Base-by-base conservation (phyloP, 2,113 vertebrate species). In the Leptodactylus fuscus region DNA sequence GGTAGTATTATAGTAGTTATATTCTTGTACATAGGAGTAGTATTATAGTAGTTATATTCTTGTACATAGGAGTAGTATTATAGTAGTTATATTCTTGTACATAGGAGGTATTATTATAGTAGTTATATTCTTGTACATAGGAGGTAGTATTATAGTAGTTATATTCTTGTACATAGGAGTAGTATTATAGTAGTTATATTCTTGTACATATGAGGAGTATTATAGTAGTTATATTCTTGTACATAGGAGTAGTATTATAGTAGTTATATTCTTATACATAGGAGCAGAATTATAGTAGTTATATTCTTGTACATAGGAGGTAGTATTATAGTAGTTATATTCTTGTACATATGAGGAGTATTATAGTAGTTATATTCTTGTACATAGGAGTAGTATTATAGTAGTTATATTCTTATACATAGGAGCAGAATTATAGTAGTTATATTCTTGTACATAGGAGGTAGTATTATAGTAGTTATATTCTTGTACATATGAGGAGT, bases 331-430 rank as follows among this genome's bases (percentile, higher is more conserved):
- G 41, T 27, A 60, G 55, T 60, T 24, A 60, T 60, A 27, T 60
- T 60, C 55, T 12, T 60, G 55, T 60, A 60, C 22, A 60, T 60
- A 24, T n/a, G 55, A 12, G 55, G n/a, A 60, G 55, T 60, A 60
- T 60, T 60, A 60, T 60, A 60, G 55, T 60, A 60, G 55, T 60
- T 60, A 60, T 60, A 60, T 60, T 27, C 55, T 60, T 60, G 55
- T 60, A 60, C 9, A 60, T 27, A 60, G 55, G 55, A 12, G 55
- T n/a, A 60, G 55, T 60, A 60, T 60, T 60, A 60, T 60, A 27
- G 55, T 60, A 60, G 55, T 60, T 58, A 58, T 58, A 58, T 60
- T 60, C 55, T 60, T 60, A n/a, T 60, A 60, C 9, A 60, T 60
- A 60, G n/a, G 55, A 27, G 55, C 55, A 60, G 55, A 27, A 60